phyloP scores from a whole-genome alignment of 2,797 vertebrate species.

The Toxotes lorentzi region DNA sequence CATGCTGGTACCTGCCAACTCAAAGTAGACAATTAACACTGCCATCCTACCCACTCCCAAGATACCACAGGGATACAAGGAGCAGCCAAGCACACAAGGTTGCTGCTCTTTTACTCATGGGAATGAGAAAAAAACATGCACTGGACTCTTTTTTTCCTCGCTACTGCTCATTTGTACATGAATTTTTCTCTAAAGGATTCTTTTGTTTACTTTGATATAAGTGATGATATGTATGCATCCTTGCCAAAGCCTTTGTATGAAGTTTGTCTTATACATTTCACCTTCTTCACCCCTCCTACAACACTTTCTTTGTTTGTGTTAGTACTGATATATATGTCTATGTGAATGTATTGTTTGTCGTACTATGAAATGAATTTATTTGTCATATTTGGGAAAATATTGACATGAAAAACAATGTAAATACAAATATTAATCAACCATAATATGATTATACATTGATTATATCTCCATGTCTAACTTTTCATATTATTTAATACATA shows the following conservation, averaged over 20 bases:
- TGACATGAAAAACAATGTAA: slow-evolving; percentile 74
- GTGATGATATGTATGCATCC: slow-evolving; percentile 81
- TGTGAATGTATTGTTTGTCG: slow-evolving; percentile 80
- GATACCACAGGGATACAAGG: slow-evolving; percentile 69
- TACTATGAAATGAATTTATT: slow-evolving; percentile 80
- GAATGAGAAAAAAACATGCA: slow-evolving; percentile 80
- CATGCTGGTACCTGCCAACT: slow-evolving; percentile 84
- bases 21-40: slow-evolving; percentile 77
- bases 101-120: slow-evolving; percentile 80
- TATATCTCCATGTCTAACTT: slow-evolving; percentile 78
- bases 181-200: slow-evolving; percentile 69
- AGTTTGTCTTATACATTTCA: slow-evolving; percentile 81
- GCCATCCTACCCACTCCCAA: slow-evolving; percentile 66
- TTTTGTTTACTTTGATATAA: slow-evolving; percentile 84
- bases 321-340: slow-evolving; percentile 67
- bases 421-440: slow-evolving; percentile 82
- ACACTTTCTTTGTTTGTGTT: slow-evolving; percentile 71
- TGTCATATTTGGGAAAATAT: slow-evolving; percentile 77
- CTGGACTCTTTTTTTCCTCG: slow-evolving; percentile 82
- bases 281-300: slow-evolving; percentile 44
- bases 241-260: slow-evolving; percentile 89
- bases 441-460: slow-evolving; percentile 81
- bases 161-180: slow-evolving; percentile 80
- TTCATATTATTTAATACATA: slow-evolving; percentile 89
- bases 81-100: slow-evolving; percentile 73